Percentiles rank a stretch among this genome's conserved stretches.
These are phyloP conservation scores for Horisme vitalbata DNA, from an alignment of 2,888 invertebrate genomes.

Conservation along the genomic window DNA sequence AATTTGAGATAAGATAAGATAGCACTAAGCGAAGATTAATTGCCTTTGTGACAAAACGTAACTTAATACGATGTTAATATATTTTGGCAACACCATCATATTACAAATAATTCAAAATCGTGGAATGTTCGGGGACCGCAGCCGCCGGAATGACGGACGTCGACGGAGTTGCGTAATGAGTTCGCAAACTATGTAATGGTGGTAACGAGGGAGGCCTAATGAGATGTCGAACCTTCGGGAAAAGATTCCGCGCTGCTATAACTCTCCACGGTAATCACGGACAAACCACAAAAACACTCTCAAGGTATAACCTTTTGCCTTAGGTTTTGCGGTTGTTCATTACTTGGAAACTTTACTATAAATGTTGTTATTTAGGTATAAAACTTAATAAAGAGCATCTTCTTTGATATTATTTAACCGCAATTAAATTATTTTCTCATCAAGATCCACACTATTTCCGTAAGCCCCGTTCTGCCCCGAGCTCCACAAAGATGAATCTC, in stretches of 20 bases:
- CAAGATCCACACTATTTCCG: constrained; percentile 5
- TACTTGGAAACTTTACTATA: too few species aligned
- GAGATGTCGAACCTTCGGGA: constrained; percentile 11
- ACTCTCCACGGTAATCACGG: too few species aligned
- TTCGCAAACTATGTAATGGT: constrained; percentile 25
- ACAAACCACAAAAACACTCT: too few species aligned
- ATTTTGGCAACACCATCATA: too few species aligned
- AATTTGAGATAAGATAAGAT: too few species aligned
- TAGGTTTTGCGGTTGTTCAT: too few species aligned
- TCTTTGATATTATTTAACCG: background rate
- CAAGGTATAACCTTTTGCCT: too few species aligned
- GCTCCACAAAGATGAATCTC: constrained; percentile 7
- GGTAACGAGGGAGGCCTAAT: constrained; percentile 21
- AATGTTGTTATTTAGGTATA: too few species aligned
- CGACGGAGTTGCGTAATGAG: constrained; percentile 26
- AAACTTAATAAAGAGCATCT: background rate
- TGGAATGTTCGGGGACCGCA: background rate
- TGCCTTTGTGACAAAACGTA: too few species aligned
- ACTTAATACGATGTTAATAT: too few species aligned
- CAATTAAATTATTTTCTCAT: constrained; percentile 8
- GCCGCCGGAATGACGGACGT: constrained; percentile 6
- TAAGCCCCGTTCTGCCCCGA: constrained; percentile 2
- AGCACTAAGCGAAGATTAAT: too few species aligned
- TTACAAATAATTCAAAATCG: constrained; percentile 8
- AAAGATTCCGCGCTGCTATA: background rate